These are phyloP conservation scores for Agrochola lychnidis DNA, from an alignment of 2,888 invertebrate species.

Conservation along the genomic window DNA sequence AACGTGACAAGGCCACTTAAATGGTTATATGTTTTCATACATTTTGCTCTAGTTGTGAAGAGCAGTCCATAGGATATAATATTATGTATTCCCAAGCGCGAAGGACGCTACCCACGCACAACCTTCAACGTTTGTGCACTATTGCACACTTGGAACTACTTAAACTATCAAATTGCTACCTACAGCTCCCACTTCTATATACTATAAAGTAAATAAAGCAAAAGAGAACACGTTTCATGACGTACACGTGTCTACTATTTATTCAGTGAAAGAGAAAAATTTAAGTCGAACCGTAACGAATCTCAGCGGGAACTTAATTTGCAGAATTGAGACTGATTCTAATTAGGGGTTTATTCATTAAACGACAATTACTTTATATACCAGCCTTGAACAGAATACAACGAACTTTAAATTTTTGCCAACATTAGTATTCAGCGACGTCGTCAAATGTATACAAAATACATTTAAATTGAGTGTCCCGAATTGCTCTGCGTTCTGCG, in stretches of 20 bases:
- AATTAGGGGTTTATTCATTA: conserved; percentile 61
- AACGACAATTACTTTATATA: conserved; percentile 57
- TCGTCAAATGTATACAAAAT: conserved; percentile 55
- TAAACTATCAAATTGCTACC: conserved; percentile 10
- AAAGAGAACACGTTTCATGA: conserved; percentile 20
- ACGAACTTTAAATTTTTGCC: conserved; percentile 44
- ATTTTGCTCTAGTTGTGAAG: conserved; percentile 10
- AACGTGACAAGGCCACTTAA: conserved; percentile 5
- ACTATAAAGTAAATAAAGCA: conserved; percentile 30
- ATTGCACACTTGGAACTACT: conserved; percentile 39
- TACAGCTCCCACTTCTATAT: background rate
- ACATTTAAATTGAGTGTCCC: conserved; percentile 60
- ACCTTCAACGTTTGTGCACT: conserved; percentile 55
- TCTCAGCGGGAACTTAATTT: conserved; percentile 46
- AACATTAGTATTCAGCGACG: conserved; percentile 60
- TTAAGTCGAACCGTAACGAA: conserved; percentile 40
- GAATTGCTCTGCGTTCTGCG: conserved; percentile 36
- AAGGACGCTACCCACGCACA: conserved; percentile 50
- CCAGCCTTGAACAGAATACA: conserved; percentile 52
- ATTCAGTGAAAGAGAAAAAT: conserved; percentile 43
- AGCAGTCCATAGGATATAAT: conserved; percentile 27
- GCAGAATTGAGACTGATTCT: conserved; percentile 50
- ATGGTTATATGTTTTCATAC: conserved; percentile 2
- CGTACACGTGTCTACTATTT: conserved; percentile 21
- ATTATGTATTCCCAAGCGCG: conserved; percentile 23